Evolutionary conservation across 2,113 vertebrate genomes (phyloP), one percentile per base, ranked within the genome.

Genomic region (Elaphurus davidianus): DNA sequence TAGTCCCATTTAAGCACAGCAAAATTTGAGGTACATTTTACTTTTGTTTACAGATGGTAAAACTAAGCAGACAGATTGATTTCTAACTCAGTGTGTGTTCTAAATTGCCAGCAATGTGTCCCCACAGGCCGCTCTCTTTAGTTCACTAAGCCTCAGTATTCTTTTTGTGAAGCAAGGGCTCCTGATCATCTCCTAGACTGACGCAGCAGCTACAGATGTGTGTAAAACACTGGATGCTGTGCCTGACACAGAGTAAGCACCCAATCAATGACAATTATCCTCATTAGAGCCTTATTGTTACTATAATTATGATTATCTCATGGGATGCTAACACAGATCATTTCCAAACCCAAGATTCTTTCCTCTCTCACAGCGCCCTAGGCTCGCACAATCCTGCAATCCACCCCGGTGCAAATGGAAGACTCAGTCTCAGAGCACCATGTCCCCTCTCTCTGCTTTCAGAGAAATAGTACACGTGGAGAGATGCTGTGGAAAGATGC

Each of bases 341-440:
- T 52, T 90, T 79, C 23, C 83, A 74, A 90, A 62, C 12, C 47
- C n/a, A 30, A 43, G 25, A 19, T 25, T 2, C 23, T 50, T 81
- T 54, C 10, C 33, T 71, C 36, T 36, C 1, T 45, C 57, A 15
- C 10, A 52, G 43, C 7, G 0, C 25, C 57, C 2, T 2, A 14
- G 81, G 55, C 52, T 62, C 47, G 0, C 0, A 7, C 0, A 33
- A 6, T 28, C 33, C 11, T 25, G 43, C 25, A 17, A 0, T 54
- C 21, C 9, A 47, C 40, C 36, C 36, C 15, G 1, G 2, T 15
- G 62, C 9, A 17, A 47, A n/a, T 3, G 10, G 5, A 78, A 6
- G 2, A 15, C 52, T 74, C 74, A 3, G 25, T 25, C 8, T 5
- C 15, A 47, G 40, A 79, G 21, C 9, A 21, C 10, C 3, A 2